A percentile compares a stretch with the other conserved stretches of the same genome.
phyloP scores from a whole-genome alignment of 1,140 invertebrate species.

The Dinoponera quadriceps region DNA sequence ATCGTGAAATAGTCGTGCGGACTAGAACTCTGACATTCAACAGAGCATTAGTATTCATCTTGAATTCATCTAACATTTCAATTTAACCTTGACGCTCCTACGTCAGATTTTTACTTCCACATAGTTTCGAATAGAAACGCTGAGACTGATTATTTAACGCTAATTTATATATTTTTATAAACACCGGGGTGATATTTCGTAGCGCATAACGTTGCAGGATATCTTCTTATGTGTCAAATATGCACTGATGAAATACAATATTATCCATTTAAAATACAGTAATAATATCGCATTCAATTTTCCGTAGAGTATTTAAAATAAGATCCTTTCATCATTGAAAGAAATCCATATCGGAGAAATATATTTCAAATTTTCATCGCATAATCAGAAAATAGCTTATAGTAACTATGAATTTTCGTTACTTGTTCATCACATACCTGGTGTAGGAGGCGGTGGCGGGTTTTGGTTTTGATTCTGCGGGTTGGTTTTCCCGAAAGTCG shows the following conservation, averaged over 20 bases:
- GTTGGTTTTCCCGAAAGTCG: slow-evolving; percentile 90
- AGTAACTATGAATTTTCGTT: slow-evolving; percentile 13
- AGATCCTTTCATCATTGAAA: neutral
- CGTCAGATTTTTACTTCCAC: slow-evolving; percentile 56
- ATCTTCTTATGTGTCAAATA: neutral
- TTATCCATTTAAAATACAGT: neutral
- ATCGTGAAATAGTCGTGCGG: slow-evolving; percentile 1
- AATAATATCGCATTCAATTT: neutral
- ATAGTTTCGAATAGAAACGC: neutral
- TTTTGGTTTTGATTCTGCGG: slow-evolving; percentile 84
- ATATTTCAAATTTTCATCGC: too few species aligned
- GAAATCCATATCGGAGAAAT: neutral
- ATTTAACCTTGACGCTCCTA: slow-evolving; percentile 73
- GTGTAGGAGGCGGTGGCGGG: slow-evolving; percentile 85
- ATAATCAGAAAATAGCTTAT: too few species aligned
- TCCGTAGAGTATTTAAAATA: neutral
- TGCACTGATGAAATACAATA: neutral
- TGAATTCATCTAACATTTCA: too few species aligned
- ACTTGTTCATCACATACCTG: slow-evolving; percentile 84
- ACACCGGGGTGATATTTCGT: neutral
- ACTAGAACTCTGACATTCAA: slow-evolving; percentile 46
- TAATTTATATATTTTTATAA: slow-evolving; percentile 11
- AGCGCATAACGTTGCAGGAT: neutral
- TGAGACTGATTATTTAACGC: neutral
- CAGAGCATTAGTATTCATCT: slow-evolving; percentile 73